Base-by-base conservation (phyloP, 2,797 vertebrate species). In the Darevskia mixta region DNA sequence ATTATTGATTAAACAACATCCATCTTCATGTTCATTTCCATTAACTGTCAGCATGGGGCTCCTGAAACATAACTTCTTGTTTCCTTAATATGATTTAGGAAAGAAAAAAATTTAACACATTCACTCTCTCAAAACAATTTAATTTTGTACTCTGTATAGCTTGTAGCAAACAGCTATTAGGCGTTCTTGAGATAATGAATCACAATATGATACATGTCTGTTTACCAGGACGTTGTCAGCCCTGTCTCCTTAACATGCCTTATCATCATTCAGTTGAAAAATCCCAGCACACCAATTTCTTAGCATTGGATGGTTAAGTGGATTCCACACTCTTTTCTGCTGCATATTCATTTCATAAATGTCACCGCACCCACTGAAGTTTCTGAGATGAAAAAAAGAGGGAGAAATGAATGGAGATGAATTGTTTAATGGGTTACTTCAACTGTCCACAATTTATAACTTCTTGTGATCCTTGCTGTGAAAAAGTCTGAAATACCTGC, bases 1-100 rank as follows among this genome's bases (percentile, higher is more conserved):
- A 93, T 93, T 94, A 94, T 93, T 93, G 95, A 94, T 96, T 93
- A 91, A 90, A 94, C 87, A 81, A 92, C 90, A 77, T 90, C 79
- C 87, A 89, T 91, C 86, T 92, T 95, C 87, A 89, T 87, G 88
- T 92, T 95, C 80, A 90, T 91, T 79, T 92, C 91, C 35, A n/a
- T 94, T 96, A 86, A 80, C 72, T 88, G 72, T 81, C 77, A 76
- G 75, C 90, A 89, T 9, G 90, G 67, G 69, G 94, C 77, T 93
- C 72, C 93, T 93, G 86, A 92, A 89, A 2, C 41, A 87, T 89
- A 84, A 86, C 79, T 92, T 94, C 88, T 89, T 93, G 35, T 94
- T 90, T 94, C 18, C 49, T 87, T 92, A 82, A 90, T 85, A 89
- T 35, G 81, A 77, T 80, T 45, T 49, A 58, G 87, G 32, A 35